These are phyloP conservation scores for Ophioninae sp. DNA, from an alignment of 2,888 invertebrate species.

Conservation along the genomic window DNA sequence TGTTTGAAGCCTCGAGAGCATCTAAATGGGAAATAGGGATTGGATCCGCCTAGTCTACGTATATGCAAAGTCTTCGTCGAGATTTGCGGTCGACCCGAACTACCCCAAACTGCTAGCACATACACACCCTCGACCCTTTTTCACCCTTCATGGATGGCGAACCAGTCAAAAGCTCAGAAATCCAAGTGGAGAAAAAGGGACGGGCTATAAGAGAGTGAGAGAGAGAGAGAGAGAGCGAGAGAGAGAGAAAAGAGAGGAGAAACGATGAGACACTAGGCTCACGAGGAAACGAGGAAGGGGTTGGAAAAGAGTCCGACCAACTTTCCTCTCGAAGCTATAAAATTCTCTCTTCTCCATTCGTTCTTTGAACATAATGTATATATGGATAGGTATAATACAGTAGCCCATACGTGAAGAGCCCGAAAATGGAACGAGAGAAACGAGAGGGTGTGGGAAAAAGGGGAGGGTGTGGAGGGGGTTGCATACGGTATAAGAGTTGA, in stretches of 20 bases:
- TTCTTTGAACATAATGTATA: slow-evolving; percentile 24
- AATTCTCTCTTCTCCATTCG: slow-evolving; percentile 45
- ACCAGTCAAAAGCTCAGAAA: slow-evolving; percentile 19
- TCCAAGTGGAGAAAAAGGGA: too few species aligned
- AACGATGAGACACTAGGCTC: slow-evolving; percentile 28
- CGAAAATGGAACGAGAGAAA: slow-evolving; percentile 29
- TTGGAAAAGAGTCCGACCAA: slow-evolving; percentile 46
- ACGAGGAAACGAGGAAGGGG: slow-evolving; percentile 15
- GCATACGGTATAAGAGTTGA: slow-evolving; percentile 6
- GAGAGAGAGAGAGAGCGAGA: not conserved
- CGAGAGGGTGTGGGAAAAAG: slow-evolving; percentile 18
- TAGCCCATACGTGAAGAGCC: slow-evolving; percentile 20
- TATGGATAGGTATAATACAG: slow-evolving; percentile 10
- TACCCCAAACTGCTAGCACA: slow-evolving; percentile 36
- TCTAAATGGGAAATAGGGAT: not conserved
- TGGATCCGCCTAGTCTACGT: slow-evolving; percentile 13
- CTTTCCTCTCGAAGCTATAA: slow-evolving; percentile 52
- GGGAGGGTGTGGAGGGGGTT: slow-evolving; percentile 24
- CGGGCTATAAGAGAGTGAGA: not conserved
- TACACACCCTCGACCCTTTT: slow-evolving; percentile 18
- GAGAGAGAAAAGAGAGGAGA: not conserved
- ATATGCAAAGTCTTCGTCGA: slow-evolving; percentile 47
- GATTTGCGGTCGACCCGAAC: slow-evolving; percentile 49
- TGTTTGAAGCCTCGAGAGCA: not conserved
- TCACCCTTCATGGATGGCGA: slow-evolving; percentile 10